Percentiles rank a stretch among this genome's conserved stretches.
Evolutionary conservation across 2,888 invertebrate species (phyloP).

Genomic region (Xanthorhoe spadicearia): DNA sequence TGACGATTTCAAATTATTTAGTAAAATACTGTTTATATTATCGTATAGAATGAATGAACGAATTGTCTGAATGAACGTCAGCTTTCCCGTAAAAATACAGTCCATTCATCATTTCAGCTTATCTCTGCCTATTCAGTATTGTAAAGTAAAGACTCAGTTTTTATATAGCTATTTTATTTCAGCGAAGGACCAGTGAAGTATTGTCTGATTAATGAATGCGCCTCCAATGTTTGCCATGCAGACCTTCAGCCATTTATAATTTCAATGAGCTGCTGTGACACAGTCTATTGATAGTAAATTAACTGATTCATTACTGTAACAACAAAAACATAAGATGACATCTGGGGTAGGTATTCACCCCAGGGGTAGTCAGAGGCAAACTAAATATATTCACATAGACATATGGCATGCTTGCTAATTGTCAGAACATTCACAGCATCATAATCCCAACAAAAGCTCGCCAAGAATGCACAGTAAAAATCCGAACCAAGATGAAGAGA

Average conservation of each 20-base stretch:
- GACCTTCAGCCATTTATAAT: conserved; percentile 39
- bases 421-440: too few species aligned
- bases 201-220: conserved; percentile 34
- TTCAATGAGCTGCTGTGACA: conserved; percentile 32
- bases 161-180: conserved; percentile 32
- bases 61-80: conserved; percentile 15
- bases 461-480: too few species aligned
- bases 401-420: too few species aligned
- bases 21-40: background rate
- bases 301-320: too few species aligned
- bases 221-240: conserved; percentile 37
- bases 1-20: background rate
- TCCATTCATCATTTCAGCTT: conserved; percentile 31
- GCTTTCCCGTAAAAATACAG: conserved; percentile 23
- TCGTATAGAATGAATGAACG: background rate
- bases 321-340: too few species aligned
- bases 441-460: too few species aligned
- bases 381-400: too few species aligned
- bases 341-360: too few species aligned
- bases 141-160: conserved; percentile 28
- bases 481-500: too few species aligned
- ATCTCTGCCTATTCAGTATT: conserved; percentile 33
- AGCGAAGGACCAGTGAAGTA: conserved; percentile 25
- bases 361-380: too few species aligned
- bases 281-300: conserved; percentile 8